phyloP scores from a whole-genome alignment of 1,140 invertebrate species.

The Muscidifurax raptorellus region DNA sequence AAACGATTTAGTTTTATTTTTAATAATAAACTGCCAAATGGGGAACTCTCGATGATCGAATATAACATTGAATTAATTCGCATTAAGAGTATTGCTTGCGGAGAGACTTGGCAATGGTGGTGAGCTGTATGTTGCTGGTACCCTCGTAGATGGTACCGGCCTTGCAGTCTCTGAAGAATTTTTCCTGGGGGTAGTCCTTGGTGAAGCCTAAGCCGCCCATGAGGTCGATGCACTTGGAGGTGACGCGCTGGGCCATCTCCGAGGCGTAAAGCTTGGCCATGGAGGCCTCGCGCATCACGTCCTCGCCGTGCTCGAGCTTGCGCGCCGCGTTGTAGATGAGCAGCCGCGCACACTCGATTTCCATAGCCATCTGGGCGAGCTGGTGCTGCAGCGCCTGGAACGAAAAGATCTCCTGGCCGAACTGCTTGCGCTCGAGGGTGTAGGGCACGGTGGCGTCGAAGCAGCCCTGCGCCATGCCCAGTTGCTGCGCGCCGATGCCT shows the following conservation, averaged over 20 bases:
- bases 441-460: conserved; percentile 95
- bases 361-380: conserved; percentile 85
- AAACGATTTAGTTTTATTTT: too few species aligned
- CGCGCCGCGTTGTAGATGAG: conserved; percentile 96
- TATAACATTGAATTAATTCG: too few species aligned
- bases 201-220: conserved; percentile 98
- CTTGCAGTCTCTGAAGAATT: conserved; percentile 96
- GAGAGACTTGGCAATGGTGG: conserved; percentile 94
- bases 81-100: conserved; percentile 80
- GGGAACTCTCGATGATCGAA: too few species aligned
- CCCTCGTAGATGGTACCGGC: conserved; percentile 98
- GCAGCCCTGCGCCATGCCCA: conserved; percentile 94
- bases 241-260: conserved; percentile 90
- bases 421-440: conserved; percentile 94
- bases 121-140: conserved; percentile 96
- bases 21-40: too few species aligned
- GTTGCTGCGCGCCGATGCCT: conserved; percentile 96
- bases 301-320: conserved; percentile 86
- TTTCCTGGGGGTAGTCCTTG: conserved; percentile 96
- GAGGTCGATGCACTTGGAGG: conserved; percentile 95
- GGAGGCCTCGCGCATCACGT: conserved; percentile 78
- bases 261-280: conserved; percentile 71
- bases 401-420: conserved; percentile 90
- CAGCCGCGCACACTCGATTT: conserved; percentile 91
- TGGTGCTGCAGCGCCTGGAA: conserved; percentile 81